Evolutionary conservation across 2,113 vertebrate genomes (phyloP).

Genomic region (Nesoenas mayeri): DNA sequence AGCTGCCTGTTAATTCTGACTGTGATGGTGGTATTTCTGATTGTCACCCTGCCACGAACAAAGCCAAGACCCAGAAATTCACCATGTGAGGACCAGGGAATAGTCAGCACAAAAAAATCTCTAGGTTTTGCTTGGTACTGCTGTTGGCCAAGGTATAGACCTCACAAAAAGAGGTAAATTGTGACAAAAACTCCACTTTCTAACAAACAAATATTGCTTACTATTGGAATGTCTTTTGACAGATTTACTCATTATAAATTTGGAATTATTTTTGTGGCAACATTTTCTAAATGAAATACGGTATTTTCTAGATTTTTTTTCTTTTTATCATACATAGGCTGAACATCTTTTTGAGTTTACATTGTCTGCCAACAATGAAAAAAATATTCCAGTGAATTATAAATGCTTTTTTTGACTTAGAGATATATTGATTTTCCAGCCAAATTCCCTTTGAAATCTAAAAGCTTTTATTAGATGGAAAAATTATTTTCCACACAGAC

Average conservation of each 20-base stretch:
- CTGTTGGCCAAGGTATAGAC: not conserved
- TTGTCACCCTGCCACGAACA: not conserved
- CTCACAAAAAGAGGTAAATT: not conserved
- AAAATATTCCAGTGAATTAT: not conserved
- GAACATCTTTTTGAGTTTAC: not conserved
- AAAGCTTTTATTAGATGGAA: not conserved
- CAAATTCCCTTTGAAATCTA: not conserved
- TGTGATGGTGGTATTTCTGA: not conserved
- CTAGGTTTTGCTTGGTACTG: not conserved
- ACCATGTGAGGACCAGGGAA: not conserved
- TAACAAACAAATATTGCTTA: rapidly evolving
- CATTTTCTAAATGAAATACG: not conserved
- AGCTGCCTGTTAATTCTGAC: not conserved
- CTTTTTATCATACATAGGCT: not conserved
- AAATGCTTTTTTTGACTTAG: not conserved
- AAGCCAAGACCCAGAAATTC: not conserved
- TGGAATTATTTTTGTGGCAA: not conserved
- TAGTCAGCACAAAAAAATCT: not conserved
- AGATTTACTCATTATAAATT: not conserved
- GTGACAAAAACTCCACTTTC: not conserved
- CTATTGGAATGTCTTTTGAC: not conserved
- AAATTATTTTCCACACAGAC: not conserved
- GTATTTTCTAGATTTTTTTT: not conserved
- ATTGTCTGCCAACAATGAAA: not conserved
- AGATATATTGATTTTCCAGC: not conserved